Evolutionary conservation across 53 echinoderm and acorn worm genomes (phyloP).

Genomic region (Crossaster papposus): DNA sequence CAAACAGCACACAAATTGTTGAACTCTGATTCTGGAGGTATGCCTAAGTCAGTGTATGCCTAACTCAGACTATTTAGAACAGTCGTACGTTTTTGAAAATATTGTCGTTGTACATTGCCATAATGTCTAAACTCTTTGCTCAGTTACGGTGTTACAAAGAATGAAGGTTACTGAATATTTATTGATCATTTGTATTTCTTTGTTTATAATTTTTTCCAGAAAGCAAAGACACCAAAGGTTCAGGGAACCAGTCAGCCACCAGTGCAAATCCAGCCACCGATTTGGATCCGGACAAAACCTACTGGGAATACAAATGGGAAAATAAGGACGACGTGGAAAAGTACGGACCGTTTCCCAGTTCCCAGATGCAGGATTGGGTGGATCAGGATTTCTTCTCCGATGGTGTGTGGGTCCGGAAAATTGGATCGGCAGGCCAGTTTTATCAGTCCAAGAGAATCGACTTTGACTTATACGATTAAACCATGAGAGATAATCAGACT

Average conservation of each 20-base stretch:
- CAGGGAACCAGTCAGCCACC: neutral
- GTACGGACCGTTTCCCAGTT: constrained; percentile 86
- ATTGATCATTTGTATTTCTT: neutral
- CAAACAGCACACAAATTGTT: too few species aligned
- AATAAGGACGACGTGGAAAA: constrained; percentile 79
- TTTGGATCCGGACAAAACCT: constrained; percentile 67
- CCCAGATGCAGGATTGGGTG: constrained; percentile 92
- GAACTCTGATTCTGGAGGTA: too few species aligned
- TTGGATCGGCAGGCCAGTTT: constrained; percentile 71
- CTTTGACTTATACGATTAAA: constrained; percentile 66
- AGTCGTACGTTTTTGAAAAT: too few species aligned
- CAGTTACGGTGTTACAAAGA: too few species aligned
- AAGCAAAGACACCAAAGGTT: constrained; percentile 36
- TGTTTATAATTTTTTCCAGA: neutral
- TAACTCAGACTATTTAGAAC: too few species aligned
- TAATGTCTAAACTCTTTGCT: too few species aligned
- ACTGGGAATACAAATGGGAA: constrained; percentile 97
- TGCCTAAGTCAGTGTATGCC: too few species aligned
- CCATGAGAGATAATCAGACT: neutral
- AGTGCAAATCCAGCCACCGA: constrained; percentile 33
- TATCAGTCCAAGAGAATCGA: constrained; percentile 88
- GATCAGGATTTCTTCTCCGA: constrained; percentile 88
- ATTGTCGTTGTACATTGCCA: too few species aligned
- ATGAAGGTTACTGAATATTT: too few species aligned
- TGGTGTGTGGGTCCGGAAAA: constrained; percentile 87